phyloP scores from a whole-genome alignment of 2,113 vertebrate genomes.

The Anser cygnoides region DNA sequence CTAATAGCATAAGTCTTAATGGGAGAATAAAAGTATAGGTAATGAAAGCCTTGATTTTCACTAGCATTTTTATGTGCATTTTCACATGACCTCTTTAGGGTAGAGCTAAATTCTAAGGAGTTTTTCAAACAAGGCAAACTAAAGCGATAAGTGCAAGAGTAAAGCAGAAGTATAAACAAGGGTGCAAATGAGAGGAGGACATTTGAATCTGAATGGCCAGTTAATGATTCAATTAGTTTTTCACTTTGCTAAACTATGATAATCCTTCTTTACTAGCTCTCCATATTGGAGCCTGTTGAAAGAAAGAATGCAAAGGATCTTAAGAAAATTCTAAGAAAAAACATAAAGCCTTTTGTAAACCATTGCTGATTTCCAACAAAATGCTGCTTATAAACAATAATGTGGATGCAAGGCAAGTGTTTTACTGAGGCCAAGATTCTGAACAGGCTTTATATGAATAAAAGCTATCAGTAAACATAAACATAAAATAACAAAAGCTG shows the following conservation, averaged over 20 bases:
- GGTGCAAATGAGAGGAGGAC: constrained; percentile 70
- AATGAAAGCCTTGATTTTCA: constrained; percentile 34
- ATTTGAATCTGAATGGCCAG: constrained; percentile 86
- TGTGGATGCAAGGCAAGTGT: constrained; percentile 3
- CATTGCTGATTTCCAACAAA: constrained; percentile 45
- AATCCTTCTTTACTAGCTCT: constrained; percentile 80
- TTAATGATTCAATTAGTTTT: constrained; percentile 86
- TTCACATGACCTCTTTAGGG: constrained; percentile 79
- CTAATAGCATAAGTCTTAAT: neutral
- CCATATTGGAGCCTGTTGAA: constrained; percentile 66
- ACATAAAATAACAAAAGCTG: neutral
- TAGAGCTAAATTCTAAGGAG: constrained; percentile 60
- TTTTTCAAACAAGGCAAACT: constrained; percentile 75
- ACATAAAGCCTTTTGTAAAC: constrained; percentile 50
- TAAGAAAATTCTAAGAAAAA: constrained; percentile 52
- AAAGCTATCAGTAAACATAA: neutral
- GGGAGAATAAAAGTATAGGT: neutral
- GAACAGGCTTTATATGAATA: constrained; percentile 5
- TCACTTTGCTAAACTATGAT: constrained; percentile 79
- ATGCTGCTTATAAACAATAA: constrained; percentile 5
- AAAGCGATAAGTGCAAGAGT: constrained; percentile 51
- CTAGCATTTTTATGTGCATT: constrained; percentile 48
- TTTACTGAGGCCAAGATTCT: constrained; percentile 16
- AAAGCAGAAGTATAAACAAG: constrained; percentile 76
- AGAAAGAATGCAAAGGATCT: constrained; percentile 66